phyloP scores from a whole-genome alignment of 2,888 invertebrate species.

The Drosophila picticornis region DNA sequence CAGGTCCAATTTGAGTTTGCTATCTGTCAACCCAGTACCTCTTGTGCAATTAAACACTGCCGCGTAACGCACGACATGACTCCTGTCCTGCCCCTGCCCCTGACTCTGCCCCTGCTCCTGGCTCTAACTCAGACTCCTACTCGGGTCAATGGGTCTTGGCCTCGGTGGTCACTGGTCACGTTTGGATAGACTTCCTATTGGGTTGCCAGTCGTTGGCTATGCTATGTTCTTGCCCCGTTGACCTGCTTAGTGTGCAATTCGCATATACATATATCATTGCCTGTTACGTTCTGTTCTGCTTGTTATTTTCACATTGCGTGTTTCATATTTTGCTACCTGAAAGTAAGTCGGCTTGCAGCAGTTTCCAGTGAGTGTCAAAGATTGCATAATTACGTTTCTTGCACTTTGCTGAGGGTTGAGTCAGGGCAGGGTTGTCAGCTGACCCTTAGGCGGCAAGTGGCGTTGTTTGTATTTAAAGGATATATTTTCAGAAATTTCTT shows the following conservation, averaged over 20 bases:
- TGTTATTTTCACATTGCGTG: slow-evolving; percentile 73
- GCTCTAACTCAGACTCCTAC: slow-evolving; percentile 4
- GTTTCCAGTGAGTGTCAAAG: slow-evolving; percentile 66
- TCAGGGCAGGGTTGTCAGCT: slow-evolving; percentile 37
- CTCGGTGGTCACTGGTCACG: slow-evolving; percentile 34
- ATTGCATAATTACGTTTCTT: slow-evolving; percentile 73
- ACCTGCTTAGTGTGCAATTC: slow-evolving; percentile 68
- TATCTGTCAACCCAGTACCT: slow-evolving; percentile 42
- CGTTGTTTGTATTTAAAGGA: not conserved
- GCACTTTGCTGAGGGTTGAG: slow-evolving; percentile 42
- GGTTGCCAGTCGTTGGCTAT: slow-evolving; percentile 26
- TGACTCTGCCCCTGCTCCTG: slow-evolving; percentile 14
- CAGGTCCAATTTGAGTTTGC: slow-evolving; percentile 29
- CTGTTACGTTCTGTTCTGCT: slow-evolving; percentile 40
- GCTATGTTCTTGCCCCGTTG: slow-evolving; percentile 53
- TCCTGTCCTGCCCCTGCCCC: slow-evolving; percentile 44
- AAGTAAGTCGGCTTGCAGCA: slow-evolving; percentile 57
- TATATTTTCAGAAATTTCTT: not conserved
- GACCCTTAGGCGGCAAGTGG: not conserved
- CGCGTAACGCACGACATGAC: slow-evolving; percentile 78
- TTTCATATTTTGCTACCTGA: slow-evolving; percentile 69
- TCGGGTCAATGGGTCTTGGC: slow-evolving; percentile 55
- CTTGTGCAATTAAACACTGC: slow-evolving; percentile 73
- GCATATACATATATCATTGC: slow-evolving; percentile 59
- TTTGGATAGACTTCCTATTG: slow-evolving; percentile 63